Conservation (phyloP, 2,113 vertebrate species). For the Phaetusa simplex region DNA sequence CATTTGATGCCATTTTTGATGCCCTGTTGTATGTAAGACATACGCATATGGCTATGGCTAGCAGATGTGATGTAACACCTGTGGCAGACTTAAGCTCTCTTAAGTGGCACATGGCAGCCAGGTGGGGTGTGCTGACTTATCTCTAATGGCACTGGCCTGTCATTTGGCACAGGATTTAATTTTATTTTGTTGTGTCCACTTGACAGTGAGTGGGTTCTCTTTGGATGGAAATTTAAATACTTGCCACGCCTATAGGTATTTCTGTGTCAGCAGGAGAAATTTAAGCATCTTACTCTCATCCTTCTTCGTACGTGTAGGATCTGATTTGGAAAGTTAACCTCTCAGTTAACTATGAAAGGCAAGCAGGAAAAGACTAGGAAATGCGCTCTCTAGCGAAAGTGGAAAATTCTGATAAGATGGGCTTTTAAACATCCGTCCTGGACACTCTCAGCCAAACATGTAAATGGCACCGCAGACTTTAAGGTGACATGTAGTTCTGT, state of each 20-base stretch:
- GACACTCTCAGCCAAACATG: neutral
- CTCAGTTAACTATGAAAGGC: neutral
- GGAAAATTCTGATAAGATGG: neutral
- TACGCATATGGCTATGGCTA: neutral
- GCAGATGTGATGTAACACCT: neutral
- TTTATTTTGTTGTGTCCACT: neutral
- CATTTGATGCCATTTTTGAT: neutral
- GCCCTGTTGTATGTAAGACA: rapidly evolving
- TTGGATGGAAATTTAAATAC: neutral
- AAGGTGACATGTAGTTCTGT: neutral
- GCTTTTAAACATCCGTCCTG: neutral
- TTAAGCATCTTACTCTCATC: neutral
- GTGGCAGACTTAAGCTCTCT: neutral
- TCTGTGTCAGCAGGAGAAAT: neutral
- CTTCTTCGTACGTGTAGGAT: neutral
- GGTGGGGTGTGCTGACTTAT: neutral
- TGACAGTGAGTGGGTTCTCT: neutral
- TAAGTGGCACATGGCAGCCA: neutral
- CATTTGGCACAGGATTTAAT: neutral
- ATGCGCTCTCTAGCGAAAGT: neutral
- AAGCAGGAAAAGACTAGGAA: neutral
- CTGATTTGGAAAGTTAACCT: neutral
- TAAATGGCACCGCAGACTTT: neutral
- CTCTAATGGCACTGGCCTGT: neutral
- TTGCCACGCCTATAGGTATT: neutral